Percentiles rank a stretch among this genome's conserved stretches.
Conservation (phyloP, 2,797 vertebrate species). For the Geotrypetes seraphini region DNA sequence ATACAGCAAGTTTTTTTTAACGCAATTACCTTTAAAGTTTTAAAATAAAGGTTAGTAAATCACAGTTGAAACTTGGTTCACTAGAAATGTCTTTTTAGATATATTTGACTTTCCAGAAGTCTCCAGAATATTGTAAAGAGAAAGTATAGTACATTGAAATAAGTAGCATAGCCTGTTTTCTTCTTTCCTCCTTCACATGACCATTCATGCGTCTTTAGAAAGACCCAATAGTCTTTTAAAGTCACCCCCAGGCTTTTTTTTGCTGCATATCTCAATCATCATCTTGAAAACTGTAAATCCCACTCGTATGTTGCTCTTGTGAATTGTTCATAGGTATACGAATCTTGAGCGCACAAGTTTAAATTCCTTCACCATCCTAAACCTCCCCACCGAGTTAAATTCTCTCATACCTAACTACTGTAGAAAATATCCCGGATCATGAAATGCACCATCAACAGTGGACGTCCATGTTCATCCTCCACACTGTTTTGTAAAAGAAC, state of each 20-base stretch:
- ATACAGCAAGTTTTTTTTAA: no score
- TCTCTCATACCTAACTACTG: no score
- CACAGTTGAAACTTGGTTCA: slow-evolving; percentile 15
- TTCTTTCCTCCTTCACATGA: not conserved
- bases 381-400: not conserved
- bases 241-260: slow-evolving; percentile 13
- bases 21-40: slow-evolving; percentile 14
- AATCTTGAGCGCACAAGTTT: slow-evolving; percentile 6
- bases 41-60: slow-evolving; percentile 15
- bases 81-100: not conserved
- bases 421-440: slow-evolving; percentile 10
- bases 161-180: not conserved
- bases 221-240: slow-evolving; percentile 10
- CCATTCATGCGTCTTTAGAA: slow-evolving; percentile 12
- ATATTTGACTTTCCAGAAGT: slow-evolving; percentile 1
- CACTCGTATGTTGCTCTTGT: not conserved
- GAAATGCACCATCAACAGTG: not conserved
- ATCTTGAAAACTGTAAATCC: not conserved
- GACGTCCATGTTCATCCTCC: slow-evolving; percentile 2
- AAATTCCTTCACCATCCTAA: not conserved
- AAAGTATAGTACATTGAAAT: not conserved
- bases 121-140: not conserved
- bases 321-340: not conserved
- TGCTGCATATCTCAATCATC: not conserved
- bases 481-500: not conserved